Conservation (phyloP, 1,140 invertebrate genomes). For the Apocrypta bakeri region DNA sequence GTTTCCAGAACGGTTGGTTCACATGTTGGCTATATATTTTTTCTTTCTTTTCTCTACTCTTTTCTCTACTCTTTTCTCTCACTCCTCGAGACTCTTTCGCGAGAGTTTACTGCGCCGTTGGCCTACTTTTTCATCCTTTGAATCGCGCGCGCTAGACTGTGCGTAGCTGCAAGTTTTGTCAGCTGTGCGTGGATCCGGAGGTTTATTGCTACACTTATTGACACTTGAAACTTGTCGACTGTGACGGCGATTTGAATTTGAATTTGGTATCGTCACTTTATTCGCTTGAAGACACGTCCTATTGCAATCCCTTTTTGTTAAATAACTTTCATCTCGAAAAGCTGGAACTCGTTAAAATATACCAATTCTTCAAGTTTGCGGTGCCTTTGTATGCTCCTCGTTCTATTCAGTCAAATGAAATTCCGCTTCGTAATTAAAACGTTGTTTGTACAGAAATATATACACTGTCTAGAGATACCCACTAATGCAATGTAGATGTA, state of each 20-base stretch:
- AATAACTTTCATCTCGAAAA: too few species aligned
- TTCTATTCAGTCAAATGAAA: not conserved
- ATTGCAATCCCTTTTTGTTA: too few species aligned
- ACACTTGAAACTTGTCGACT: too few species aligned
- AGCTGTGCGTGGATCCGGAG: too few species aligned
- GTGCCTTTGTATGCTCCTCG: too few species aligned
- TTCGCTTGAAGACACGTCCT: too few species aligned
- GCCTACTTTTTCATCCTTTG: not conserved
- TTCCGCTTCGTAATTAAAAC: not conserved
- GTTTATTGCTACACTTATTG: too few species aligned
- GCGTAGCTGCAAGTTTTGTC: not conserved
- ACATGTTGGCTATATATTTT: too few species aligned
- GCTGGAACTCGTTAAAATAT: not conserved
- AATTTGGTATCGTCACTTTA: too few species aligned
- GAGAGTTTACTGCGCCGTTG: not conserved
- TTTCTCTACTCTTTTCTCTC: not conserved
- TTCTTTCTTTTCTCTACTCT: not conserved
- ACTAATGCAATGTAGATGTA: too few species aligned
- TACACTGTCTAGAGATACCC: too few species aligned
- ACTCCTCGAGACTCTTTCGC: not conserved
- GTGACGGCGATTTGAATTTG: too few species aligned
- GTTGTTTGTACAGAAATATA: not conserved
- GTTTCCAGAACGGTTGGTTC: slow-evolving; percentile 60
- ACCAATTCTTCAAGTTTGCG: not conserved
- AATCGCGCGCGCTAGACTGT: not conserved